A percentile compares a stretch with the other conserved stretches of the same genome.
These are phyloP conservation scores for Sebastes trivittatus DNA, from an alignment of 2,797 vertebrate species.

Conservation along the genomic window DNA sequence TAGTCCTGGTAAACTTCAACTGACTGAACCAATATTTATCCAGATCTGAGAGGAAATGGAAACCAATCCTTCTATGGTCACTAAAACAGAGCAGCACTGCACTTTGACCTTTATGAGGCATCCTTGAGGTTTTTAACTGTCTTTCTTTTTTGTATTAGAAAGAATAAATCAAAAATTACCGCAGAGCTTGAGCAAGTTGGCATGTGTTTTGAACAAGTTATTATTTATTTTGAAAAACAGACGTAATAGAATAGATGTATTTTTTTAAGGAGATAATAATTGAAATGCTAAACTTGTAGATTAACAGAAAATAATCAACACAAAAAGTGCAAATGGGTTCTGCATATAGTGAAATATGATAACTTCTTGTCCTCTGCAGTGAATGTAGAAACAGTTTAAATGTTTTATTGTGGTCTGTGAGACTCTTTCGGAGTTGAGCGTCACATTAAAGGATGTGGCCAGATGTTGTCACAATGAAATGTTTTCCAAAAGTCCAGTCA, in stretches of 20 bases:
- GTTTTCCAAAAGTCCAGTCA: slow-evolving; percentile 15
- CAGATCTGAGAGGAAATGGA: background rate
- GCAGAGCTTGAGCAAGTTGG: background rate
- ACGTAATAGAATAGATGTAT: background rate
- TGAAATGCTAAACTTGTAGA: background rate
- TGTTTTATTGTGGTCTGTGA: slow-evolving; percentile 28
- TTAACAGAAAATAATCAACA: background rate
- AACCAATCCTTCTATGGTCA: background rate
- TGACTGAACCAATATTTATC: background rate
- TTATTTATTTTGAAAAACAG: background rate
- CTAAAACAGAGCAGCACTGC: background rate
- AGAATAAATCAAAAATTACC: background rate
- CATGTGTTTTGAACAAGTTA: background rate
- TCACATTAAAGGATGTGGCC: background rate
- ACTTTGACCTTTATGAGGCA: background rate
- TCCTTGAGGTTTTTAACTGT: background rate
- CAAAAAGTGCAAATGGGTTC: background rate
- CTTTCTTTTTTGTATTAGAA: background rate
- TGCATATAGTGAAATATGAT: background rate
- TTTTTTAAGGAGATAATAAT: background rate
- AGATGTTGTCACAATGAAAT: slow-evolving; percentile 26
- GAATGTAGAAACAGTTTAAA: slow-evolving; percentile 9
- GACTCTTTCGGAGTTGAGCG: slow-evolving; percentile 35
- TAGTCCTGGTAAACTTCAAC: background rate
- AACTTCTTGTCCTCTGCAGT: slow-evolving; percentile 7